These are phyloP conservation scores for Drosophila eohydei DNA, from an alignment of 2,888 invertebrate species.

Conservation along the genomic window DNA sequence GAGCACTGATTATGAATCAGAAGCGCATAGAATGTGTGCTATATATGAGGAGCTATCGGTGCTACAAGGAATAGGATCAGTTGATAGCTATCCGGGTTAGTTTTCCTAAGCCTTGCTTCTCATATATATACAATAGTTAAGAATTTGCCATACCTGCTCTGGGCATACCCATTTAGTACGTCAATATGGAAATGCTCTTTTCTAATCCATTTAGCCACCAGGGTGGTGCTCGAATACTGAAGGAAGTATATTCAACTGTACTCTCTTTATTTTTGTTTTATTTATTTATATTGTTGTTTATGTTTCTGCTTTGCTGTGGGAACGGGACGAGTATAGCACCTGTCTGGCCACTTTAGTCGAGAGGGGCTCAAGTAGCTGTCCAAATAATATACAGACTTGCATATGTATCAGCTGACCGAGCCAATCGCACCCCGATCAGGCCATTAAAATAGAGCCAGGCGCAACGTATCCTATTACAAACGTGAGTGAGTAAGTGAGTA, in stretches of 20 bases:
- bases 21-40: background rate
- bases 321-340: slow-evolving; percentile 25
- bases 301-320: slow-evolving; percentile 16
- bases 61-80: background rate
- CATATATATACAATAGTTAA: too few relatives aligned
- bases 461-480: slow-evolving; percentile 51
- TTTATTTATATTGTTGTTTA: background rate
- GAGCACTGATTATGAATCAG: background rate
- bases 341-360: slow-evolving; percentile 16
- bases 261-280: background rate
- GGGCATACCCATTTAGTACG: too few relatives aligned
- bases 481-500: slow-evolving; percentile 10
- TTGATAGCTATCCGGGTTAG: background rate
- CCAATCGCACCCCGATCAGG: background rate
- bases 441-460: slow-evolving; percentile 11
- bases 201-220: background rate
- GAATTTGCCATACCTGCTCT: too few relatives aligned
- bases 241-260: background rate
- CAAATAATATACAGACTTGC: slow-evolving; percentile 2
- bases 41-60: background rate
- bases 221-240: background rate
- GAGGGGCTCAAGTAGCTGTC: slow-evolving; percentile 13
- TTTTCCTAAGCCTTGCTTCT: too few relatives aligned
- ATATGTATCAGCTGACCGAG: slow-evolving; percentile 9
- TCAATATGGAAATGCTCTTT: background rate